These are phyloP conservation scores for Rhabdophis nuchalis DNA, from an alignment of 2,797 vertebrate species.

Conservation along the genomic window DNA sequence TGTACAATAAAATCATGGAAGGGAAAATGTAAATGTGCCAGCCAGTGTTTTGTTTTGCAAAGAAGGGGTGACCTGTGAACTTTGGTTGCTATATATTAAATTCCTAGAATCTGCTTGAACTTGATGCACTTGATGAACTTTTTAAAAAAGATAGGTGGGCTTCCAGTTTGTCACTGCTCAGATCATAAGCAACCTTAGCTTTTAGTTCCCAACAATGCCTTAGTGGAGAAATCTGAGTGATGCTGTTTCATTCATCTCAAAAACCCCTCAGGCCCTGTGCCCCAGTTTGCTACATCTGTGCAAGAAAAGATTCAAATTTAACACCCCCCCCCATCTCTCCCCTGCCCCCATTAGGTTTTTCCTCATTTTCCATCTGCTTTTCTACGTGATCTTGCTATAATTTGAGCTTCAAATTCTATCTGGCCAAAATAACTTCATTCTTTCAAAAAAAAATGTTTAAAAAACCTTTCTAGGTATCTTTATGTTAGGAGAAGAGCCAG, in stretches of 20 bases:
- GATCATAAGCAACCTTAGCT: not conserved
- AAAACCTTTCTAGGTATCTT: not conserved
- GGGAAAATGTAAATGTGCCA: not conserved
- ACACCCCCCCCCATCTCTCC: not conserved
- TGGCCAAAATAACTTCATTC: fast-evolving
- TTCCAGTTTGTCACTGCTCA: not conserved
- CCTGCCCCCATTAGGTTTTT: not conserved
- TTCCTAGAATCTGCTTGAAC: not conserved
- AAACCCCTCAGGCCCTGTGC: not conserved
- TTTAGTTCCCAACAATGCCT: not conserved
- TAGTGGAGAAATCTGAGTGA: not conserved
- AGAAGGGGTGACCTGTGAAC: no score
- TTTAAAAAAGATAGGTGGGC: not conserved
- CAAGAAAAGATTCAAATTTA: not conserved
- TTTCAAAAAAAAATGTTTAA: fast-evolving
- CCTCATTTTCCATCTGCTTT: not conserved
- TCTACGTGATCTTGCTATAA: not conserved
- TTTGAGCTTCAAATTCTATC: not conserved
- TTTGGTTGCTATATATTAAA: not conserved
- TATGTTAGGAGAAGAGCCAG: not conserved
- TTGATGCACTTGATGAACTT: not conserved
- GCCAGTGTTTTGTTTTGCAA: not conserved
- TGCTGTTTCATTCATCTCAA: not conserved
- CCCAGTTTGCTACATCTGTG: not conserved
- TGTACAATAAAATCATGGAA: not conserved